phyloP scores from a whole-genome alignment of 2,888 invertebrate species.

The Amblyjoppa proteus region DNA sequence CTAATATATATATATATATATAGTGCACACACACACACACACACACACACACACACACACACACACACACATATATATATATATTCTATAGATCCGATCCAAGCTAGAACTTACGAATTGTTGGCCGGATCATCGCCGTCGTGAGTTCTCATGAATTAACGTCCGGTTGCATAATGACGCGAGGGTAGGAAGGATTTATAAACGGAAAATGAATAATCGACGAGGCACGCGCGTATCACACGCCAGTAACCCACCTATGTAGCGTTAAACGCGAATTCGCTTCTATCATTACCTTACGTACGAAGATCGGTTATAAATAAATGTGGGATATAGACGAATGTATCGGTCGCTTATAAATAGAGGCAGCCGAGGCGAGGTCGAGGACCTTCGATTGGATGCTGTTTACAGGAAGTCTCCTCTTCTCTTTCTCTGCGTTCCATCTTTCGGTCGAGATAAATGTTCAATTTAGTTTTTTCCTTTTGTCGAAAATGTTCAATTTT shows the following conservation, averaged over 20 bases:
- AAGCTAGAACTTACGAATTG: too few relatives aligned
- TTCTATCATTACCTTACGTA: slow-evolving; percentile 47
- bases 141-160: not conserved
- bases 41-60: too few relatives aligned
- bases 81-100: too few relatives aligned
- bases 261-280: slow-evolving; percentile 20
- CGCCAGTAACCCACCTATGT: not conserved
- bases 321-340: slow-evolving; percentile 67
- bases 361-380: slow-evolving; percentile 66
- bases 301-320: slow-evolving; percentile 70
- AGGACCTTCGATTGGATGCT: slow-evolving; percentile 67
- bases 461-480: not conserved
- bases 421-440: slow-evolving; percentile 33
- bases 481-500: not conserved
- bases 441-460: not conserved
- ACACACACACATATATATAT: too few relatives aligned
- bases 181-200: slow-evolving; percentile 41
- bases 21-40: too few relatives aligned
- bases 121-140: not conserved
- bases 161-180: slow-evolving; percentile 12
- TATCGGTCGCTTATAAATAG: slow-evolving; percentile 70
- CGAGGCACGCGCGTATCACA: slow-evolving; percentile 43
- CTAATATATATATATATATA: too few relatives aligned
- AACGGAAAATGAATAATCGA: slow-evolving; percentile 65
- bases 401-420: slow-evolving; percentile 61